These are phyloP conservation scores for Turnix velox DNA, from an alignment of 2,113 vertebrate species.

Conservation along the genomic window DNA sequence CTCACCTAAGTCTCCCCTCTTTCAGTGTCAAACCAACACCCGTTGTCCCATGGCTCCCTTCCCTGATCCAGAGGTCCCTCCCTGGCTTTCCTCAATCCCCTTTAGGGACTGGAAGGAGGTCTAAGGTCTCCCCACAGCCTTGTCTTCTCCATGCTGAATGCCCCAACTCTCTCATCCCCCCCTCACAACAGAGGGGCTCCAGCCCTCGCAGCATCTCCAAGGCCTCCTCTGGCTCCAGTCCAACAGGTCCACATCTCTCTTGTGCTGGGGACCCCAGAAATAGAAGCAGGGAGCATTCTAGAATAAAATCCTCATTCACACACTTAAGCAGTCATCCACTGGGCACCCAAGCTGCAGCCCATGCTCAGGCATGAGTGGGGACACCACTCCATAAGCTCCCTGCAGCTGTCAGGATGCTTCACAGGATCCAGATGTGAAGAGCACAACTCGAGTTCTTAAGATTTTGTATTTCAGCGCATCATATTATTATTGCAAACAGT, in stretches of 20 bases:
- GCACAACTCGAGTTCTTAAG: accelerated
- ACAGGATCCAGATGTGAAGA: background rate
- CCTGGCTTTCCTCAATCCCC: background rate
- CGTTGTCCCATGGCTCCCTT: background rate
- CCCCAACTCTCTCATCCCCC: background rate
- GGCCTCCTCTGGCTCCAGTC: background rate
- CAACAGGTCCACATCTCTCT: background rate
- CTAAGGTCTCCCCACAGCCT: background rate
- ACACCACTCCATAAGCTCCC: background rate
- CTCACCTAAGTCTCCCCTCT: background rate
- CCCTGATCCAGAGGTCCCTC: background rate
- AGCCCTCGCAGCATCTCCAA: accelerated
- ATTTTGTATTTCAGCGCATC: background rate
- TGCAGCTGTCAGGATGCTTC: background rate
- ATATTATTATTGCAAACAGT: background rate
- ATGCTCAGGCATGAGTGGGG: accelerated
- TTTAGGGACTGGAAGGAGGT: background rate
- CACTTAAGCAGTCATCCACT: background rate
- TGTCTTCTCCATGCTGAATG: background rate
- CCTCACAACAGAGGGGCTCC: background rate
- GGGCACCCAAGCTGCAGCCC: background rate
- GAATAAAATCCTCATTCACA: background rate
- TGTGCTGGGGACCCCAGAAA: background rate
- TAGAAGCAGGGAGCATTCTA: background rate
- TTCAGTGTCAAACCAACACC: background rate